Conservation (phyloP, 2,888 invertebrate species). For the Pachydiplax longipennis region DNA sequence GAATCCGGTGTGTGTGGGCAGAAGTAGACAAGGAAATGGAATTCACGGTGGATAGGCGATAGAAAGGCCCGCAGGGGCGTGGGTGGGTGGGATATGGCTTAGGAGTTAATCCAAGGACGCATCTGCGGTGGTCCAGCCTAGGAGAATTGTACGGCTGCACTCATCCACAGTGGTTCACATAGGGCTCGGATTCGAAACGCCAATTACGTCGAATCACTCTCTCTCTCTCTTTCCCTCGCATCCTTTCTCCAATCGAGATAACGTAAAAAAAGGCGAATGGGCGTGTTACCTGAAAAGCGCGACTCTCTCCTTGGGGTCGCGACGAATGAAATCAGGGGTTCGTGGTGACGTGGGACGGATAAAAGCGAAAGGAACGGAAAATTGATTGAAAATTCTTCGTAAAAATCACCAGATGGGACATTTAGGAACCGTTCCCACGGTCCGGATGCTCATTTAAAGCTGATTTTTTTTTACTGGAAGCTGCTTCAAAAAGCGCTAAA, state of each 20-base stretch:
- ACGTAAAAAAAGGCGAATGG: background rate
- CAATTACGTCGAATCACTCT: slow-evolving; percentile 11
- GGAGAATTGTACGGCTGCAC: background rate
- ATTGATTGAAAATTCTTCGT: slow-evolving; percentile 36
- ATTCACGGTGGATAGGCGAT: background rate
- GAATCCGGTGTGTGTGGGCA: background rate
- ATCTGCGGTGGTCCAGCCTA: slow-evolving; percentile 14
- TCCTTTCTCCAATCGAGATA: background rate
- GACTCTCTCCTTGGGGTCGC: background rate
- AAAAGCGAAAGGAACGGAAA: slow-evolving; percentile 22
- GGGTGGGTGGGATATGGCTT: slow-evolving; percentile 29
- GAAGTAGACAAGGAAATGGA: background rate
- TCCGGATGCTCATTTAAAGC: too few relatives aligned
- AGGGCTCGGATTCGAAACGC: slow-evolving; percentile 15
- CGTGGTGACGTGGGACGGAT: background rate
- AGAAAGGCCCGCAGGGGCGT: background rate
- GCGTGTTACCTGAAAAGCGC: background rate
- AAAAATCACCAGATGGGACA: background rate
- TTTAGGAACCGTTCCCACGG: background rate
- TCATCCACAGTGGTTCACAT: background rate
- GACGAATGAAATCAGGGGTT: background rate
- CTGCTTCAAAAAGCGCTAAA: too few relatives aligned
- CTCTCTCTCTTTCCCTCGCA: background rate
- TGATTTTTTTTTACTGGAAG: too few relatives aligned
- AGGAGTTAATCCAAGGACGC: slow-evolving; percentile 20